These are phyloP conservation scores for Ctenopoma kingsleyae DNA, from an alignment of 2,797 vertebrate species.

Conservation along the genomic window DNA sequence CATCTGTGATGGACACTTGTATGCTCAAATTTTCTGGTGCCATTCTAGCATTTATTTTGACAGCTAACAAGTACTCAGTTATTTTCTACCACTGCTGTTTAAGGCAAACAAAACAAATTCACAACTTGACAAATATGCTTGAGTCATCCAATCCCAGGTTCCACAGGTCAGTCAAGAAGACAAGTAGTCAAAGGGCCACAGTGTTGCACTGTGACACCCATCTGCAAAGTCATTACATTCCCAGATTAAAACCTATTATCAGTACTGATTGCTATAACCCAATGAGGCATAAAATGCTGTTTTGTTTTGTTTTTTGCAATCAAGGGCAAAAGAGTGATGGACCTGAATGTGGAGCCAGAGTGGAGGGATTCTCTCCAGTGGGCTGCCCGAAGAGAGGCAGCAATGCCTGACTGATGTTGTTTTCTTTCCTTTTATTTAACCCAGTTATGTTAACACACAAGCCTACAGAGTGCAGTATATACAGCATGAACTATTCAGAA, in stretches of 20 bases:
- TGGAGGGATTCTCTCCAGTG: constrained; percentile 16
- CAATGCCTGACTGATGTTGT: constrained; percentile 32
- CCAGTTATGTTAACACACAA: constrained; percentile 32
- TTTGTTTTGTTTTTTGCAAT: constrained; percentile 49
- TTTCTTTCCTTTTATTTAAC: constrained; percentile 35
- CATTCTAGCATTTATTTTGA: not conserved
- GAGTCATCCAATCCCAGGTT: not conserved
- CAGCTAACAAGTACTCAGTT: not conserved
- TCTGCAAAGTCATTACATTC: constrained; percentile 68
- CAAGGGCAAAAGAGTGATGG: constrained; percentile 49
- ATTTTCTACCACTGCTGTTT: too few relatives aligned
- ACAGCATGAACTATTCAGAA: constrained; percentile 42
- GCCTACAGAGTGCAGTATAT: constrained; percentile 16
- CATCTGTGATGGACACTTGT: not conserved
- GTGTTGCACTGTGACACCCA: constrained; percentile 60
- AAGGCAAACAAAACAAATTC: too few relatives aligned
- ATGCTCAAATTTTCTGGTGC: not conserved
- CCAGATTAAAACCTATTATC: constrained; percentile 69
- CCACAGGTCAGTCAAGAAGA: constrained; percentile 39
- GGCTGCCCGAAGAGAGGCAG: not conserved
- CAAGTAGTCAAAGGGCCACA: constrained; percentile 49
- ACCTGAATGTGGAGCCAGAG: constrained; percentile 28
- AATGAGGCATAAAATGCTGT: constrained; percentile 65
- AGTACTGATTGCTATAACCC: constrained; percentile 67
- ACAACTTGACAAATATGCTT: too few relatives aligned